A percentile compares a stretch with the other conserved stretches of the same genome.
Conservation (phyloP, 2,888 invertebrate genomes). For the Campoplex nolae region DNA sequence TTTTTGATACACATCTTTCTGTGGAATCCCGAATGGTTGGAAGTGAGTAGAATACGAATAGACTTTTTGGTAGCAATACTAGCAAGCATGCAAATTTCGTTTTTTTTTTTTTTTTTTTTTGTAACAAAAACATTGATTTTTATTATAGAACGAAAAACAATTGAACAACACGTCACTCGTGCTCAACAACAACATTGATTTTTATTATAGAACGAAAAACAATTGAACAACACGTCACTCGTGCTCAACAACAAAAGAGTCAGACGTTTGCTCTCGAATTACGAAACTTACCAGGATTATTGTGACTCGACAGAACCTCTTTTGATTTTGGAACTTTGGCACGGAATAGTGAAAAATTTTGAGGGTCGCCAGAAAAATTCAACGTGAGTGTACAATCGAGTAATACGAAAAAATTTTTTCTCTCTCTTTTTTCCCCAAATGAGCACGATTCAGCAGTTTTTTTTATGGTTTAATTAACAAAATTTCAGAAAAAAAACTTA, state of each 20-base stretch:
- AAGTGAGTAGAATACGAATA: not conserved
- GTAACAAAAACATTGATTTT: too few relatives aligned
- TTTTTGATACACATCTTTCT: not conserved
- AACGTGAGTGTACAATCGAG: constrained; percentile 25
- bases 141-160: too few relatives aligned
- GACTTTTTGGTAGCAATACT: not conserved
- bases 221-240: constrained; percentile 83
- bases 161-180: too few relatives aligned
- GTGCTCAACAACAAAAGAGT: constrained; percentile 86
- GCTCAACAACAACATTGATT: not conserved
- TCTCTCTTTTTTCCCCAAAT: too few relatives aligned
- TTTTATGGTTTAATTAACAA: too few relatives aligned
- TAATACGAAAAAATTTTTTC: not conserved
- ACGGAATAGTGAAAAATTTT: constrained; percentile 80
- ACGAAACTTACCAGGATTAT: constrained; percentile 87
- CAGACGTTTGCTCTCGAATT: constrained; percentile 86
- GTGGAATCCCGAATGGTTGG: constrained; percentile 1
- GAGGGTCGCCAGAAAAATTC: constrained; percentile 64
- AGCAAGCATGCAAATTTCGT: not conserved
- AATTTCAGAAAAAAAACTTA: not conserved
- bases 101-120: too few relatives aligned
- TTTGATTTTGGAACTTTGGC: constrained; percentile 88
- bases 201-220: constrained; percentile 56
- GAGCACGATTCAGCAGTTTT: not conserved
- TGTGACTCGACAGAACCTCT: constrained; percentile 86